Evolutionary conservation across 2,888 invertebrate genomes (phyloP).

Genomic region (Artemia sinica): DNA sequence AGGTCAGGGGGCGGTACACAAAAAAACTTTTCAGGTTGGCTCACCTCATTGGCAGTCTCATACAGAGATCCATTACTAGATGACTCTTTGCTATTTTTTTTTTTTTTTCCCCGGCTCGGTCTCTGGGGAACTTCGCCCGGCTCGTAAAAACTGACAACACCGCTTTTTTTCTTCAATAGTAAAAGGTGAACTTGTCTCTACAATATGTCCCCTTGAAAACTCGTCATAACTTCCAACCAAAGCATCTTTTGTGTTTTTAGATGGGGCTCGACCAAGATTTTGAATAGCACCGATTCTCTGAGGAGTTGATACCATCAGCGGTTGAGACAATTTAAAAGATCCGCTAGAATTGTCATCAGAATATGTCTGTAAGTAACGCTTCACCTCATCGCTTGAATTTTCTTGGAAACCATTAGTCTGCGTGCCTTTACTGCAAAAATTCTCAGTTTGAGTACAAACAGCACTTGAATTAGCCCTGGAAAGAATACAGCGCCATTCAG

Average conservation of each 20-base stretch:
- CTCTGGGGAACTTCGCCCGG: background rate
- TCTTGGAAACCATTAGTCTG: background rate
- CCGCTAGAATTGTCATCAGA: background rate
- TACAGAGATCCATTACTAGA: slow-evolving; percentile 6
- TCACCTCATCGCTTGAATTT: background rate
- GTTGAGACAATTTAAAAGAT: background rate
- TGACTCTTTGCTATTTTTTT: background rate
- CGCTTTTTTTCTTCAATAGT: background rate
- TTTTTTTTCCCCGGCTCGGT: background rate
- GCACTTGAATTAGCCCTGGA: background rate
- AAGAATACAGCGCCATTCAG: background rate
- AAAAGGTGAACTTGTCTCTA: background rate
- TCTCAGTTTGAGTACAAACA: background rate
- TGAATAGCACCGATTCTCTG: background rate
- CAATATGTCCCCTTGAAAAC: background rate
- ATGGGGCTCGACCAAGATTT: background rate
- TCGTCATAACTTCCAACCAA: background rate
- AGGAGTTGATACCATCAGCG: background rate
- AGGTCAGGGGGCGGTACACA: background rate
- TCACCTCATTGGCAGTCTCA: slow-evolving; percentile 3
- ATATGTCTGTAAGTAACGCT: background rate
- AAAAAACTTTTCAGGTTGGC: slow-evolving; percentile 1
- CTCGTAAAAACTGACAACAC: slow-evolving; percentile 4
- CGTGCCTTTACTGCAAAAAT: background rate
- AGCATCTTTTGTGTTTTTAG: background rate